phyloP scores from a whole-genome alignment of 92 coral and sea anemone genomes.

The Heliopora coerulea region DNA sequence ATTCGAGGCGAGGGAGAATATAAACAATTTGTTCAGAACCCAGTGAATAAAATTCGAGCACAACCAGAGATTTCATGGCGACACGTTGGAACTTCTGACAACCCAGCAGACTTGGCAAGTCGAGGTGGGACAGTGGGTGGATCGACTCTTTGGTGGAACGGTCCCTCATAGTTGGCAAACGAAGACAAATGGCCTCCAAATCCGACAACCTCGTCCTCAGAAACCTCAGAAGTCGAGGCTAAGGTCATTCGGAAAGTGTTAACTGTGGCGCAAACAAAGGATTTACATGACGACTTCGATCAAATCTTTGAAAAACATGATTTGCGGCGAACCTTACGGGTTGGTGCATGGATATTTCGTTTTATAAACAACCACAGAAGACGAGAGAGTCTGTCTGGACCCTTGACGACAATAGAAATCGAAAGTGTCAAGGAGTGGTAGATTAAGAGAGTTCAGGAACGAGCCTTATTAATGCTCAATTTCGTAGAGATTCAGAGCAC shows the following conservation, averaged over 20 bases:
- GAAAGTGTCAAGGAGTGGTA: no score
- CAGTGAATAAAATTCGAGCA: constrained; percentile 27
- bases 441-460: no score
- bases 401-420: no score
- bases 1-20: constrained; percentile 34
- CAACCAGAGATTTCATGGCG: constrained; percentile 38
- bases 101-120: constrained; percentile 44
- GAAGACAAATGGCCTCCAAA: constrained; percentile 39
- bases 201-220: constrained; percentile 4
- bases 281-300: constrained; percentile 16
- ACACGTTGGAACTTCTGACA: constrained; percentile 31
- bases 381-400: no score
- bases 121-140: constrained; percentile 19
- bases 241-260: constrained; percentile 28
- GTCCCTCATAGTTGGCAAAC: constrained; percentile 37
- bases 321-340: constrained; percentile 31
- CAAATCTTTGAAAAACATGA: not conserved
- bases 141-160: constrained; percentile 47
- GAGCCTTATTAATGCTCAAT: no score
- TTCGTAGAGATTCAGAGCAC: no score
- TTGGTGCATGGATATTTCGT: constrained; percentile 23
- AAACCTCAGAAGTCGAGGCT: constrained; percentile 22
- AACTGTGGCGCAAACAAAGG: constrained; percentile 22
- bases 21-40: constrained; percentile 31
- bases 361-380: not conserved